Base-by-base conservation (phyloP, 2,797 vertebrate genomes). In the Gobionotothen gibberifrons region DNA sequence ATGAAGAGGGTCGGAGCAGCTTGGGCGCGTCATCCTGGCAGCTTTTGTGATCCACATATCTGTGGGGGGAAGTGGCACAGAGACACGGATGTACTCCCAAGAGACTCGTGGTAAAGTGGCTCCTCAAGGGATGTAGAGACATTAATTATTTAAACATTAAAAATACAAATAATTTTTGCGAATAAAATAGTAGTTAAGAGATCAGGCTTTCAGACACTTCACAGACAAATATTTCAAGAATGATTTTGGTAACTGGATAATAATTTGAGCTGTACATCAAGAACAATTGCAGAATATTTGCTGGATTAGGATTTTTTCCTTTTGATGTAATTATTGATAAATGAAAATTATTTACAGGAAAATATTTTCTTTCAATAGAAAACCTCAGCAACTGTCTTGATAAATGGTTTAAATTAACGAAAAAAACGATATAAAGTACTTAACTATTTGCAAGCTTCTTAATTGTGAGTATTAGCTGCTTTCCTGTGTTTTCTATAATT, bases 1-100 rank as follows among this genome's bases (percentile, higher is more conserved):
- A 92, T 81, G 88, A 91, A 92, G 89, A 84, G 88, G 83, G 79
- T 29, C 63, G 78, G 76, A 88, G 89, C 88, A 87, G 91, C 91
- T 85, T 84, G 89, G 78, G 51, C 9, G 51, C 89, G 74, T 92
- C 89, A 87, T 87, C 83, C 79, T 53, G 78, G 67, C 84, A 86
- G 89, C 85, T 88, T 93, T 88, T 91, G 87, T 92, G 82, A 88
- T 91, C 73, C 61, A 19, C 66, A 56, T 61, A 79, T 89, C 76
- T 69, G 79, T 72, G 78, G 82, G 87, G 85, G 84, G 82, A 75
- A 63, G 85, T 69, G 3, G 69, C 78, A 52, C 66, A 71, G 69
- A 69, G 74, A 79, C 77, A 57, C 9, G 69, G 84, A 87, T 85
- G 82, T 87, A 73, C 76, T 76, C 90, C 82, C 79, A 56, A 16